A percentile compares a stretch with the other conserved stretches of the same genome.
Conservation (phyloP, 2,888 invertebrate genomes). For the Tanytarsus gracilentus region DNA sequence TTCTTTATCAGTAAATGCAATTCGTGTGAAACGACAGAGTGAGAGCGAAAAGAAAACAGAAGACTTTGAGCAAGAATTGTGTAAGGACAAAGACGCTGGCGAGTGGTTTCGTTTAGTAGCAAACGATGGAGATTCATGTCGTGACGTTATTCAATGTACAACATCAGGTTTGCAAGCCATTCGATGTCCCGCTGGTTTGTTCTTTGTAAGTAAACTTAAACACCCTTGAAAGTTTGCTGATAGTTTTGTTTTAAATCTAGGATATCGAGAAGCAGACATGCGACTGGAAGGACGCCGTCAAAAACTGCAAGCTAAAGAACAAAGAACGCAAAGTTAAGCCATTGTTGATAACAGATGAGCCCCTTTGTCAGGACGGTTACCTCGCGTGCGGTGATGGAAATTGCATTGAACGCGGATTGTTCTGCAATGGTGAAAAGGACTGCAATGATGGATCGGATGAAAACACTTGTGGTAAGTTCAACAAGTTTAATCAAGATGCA, state of each 20-base stretch:
- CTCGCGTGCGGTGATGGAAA: conserved; percentile 79
- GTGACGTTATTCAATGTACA: conserved; percentile 91
- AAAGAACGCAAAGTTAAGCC: conserved; percentile 84
- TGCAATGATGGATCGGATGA: conserved; percentile 84
- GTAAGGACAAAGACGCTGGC: conserved; percentile 90
- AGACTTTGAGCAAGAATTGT: conserved; percentile 78
- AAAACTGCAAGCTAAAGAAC: conserved; percentile 82
- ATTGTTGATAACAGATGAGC: conserved; percentile 78
- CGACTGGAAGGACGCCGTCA: conserved; percentile 90
- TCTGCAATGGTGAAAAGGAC: conserved; percentile 89
- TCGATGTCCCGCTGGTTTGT: conserved; percentile 84
- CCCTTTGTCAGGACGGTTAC: conserved; percentile 77
- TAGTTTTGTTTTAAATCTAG: no score
- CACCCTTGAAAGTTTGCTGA: no score
- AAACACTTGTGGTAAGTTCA: conserved; percentile 74
- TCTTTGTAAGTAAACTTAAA: no score
- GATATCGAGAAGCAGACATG: conserved; percentile 93
- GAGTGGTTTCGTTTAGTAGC: conserved; percentile 89
- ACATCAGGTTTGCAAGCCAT: conserved; percentile 89
- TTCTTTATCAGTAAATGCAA: conserved; percentile 45
- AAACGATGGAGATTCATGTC: conserved; percentile 84
- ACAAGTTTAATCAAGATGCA: no score
- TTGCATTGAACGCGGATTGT: conserved; percentile 80
- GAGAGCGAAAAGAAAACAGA: conserved; percentile 58
- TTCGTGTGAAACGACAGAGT: conserved; percentile 59